phyloP scores from a whole-genome alignment of 2,888 invertebrate genomes.

The Endotricha flammealis region DNA sequence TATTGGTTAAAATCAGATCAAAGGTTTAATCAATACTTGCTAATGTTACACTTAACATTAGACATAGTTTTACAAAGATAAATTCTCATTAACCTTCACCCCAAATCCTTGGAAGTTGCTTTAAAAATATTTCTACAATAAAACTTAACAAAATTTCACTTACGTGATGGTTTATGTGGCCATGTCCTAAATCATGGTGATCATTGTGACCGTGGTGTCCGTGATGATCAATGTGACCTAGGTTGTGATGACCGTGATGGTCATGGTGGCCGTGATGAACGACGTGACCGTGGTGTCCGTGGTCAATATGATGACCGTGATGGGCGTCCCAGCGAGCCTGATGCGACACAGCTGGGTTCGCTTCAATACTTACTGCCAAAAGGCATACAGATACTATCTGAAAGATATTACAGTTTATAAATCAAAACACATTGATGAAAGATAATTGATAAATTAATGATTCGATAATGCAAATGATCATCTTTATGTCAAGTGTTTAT shows the following conservation, averaged over 20 bases:
- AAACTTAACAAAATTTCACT: constrained; percentile 17
- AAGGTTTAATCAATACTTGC: no score
- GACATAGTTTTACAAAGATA: no score
- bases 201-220: constrained; percentile 18
- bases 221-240: constrained; percentile 12
- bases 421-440: no score
- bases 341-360: constrained; percentile 45
- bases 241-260: constrained; percentile 5
- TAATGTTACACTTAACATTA: no score
- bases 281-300: constrained; percentile 16
- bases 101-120: no score
- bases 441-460: no score
- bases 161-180: constrained; percentile 27
- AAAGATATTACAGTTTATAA: no score
- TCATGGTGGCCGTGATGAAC: constrained; percentile 21
- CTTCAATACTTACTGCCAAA: constrained; percentile 34
- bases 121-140: no score
- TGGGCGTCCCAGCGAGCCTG: constrained; percentile 37
- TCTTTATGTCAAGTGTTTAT: no score
- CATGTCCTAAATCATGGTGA: constrained; percentile 13
- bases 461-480: no score
- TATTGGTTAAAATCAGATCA: no score
- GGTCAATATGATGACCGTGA: constrained; percentile 20
- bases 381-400: constrained; percentile 40
- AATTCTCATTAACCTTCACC: no score